Evolutionary conservation across 2,113 vertebrate genomes (phyloP).

Genomic region (Cyprinodon tularosa): DNA sequence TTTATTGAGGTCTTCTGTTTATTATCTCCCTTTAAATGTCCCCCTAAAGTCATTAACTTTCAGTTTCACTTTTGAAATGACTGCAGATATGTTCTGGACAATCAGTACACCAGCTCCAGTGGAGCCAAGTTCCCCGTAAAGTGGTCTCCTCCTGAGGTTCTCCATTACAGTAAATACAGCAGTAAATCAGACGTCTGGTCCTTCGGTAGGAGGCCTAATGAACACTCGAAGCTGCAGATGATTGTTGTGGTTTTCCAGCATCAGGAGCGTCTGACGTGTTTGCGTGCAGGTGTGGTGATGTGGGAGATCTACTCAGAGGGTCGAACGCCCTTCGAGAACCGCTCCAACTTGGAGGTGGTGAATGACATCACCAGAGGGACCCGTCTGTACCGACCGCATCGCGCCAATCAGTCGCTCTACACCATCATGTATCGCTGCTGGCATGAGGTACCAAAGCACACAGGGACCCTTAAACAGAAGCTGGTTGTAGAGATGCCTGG

Average conservation of each 20-base stretch:
- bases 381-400: constrained; percentile 84
- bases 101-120: constrained; percentile 89
- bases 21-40: too few relatives aligned
- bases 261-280: constrained; percentile 1
- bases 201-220: constrained; percentile 76
- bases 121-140: constrained; percentile 90
- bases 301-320: constrained; percentile 92
- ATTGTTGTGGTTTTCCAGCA: background rate
- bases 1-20: too few relatives aligned
- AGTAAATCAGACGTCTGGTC: constrained; percentile 94
- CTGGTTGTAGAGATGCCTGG: too few relatives aligned
- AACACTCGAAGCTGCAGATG: background rate
- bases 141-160: constrained; percentile 92
- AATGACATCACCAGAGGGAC: constrained; percentile 84
- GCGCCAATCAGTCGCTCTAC: constrained; percentile 79
- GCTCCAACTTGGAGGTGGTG: constrained; percentile 84
- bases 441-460: constrained; percentile 80
- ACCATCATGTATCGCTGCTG: constrained; percentile 91
- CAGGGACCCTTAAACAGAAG: too few relatives aligned
- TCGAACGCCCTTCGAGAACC: constrained; percentile 85
- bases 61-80: background rate
- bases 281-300: constrained; percentile 85
- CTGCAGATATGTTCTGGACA: constrained; percentile 85
- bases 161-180: constrained; percentile 90
- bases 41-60: background rate